Evolutionary conservation across 2,113 vertebrate species (phyloP).

Genomic region (Daphoenositta chrysoptera): DNA sequence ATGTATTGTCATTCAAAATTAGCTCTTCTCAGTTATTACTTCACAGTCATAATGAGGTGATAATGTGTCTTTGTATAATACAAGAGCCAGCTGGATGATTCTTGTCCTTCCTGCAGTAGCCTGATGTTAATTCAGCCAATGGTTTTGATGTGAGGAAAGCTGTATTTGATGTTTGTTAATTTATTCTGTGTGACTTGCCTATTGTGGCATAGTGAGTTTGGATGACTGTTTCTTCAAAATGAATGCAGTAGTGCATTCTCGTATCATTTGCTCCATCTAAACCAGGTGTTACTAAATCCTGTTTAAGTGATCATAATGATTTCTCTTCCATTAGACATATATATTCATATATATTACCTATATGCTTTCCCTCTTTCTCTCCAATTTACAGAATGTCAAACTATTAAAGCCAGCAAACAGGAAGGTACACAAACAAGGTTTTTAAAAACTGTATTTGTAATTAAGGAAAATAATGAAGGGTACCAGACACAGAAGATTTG

Average conservation of each 20-base stretch:
- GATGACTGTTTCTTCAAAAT: constrained; percentile 15
- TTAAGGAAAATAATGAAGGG: not conserved
- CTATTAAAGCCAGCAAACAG: not conserved
- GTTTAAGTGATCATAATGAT: not conserved
- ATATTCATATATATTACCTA: not conserved
- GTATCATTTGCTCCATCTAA: not conserved
- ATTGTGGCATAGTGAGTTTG: not conserved
- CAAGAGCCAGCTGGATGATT: constrained; percentile 51
- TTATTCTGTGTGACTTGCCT: not conserved
- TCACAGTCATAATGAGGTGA: constrained; percentile 37
- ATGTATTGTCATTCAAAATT: constrained; percentile 24
- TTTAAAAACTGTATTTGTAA: not conserved
- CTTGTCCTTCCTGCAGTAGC: constrained; percentile 9
- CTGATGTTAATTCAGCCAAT: constrained; percentile 15
- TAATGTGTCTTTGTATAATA: constrained; percentile 36
- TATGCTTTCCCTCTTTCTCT: not conserved
- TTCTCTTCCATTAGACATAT: not conserved
- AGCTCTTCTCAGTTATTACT: constrained; percentile 32
- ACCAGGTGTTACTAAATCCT: not conserved
- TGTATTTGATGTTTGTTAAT: constrained; percentile 18
- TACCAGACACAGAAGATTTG: not conserved
- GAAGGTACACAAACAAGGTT: not conserved
- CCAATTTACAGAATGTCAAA: not conserved
- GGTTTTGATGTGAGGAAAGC: not conserved
- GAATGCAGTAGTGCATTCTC: not conserved